Percentiles rank a stretch among this genome's conserved stretches.
Evolutionary conservation across 2,888 invertebrate genomes (phyloP).

Genomic region (Drosophila prolongata): DNA sequence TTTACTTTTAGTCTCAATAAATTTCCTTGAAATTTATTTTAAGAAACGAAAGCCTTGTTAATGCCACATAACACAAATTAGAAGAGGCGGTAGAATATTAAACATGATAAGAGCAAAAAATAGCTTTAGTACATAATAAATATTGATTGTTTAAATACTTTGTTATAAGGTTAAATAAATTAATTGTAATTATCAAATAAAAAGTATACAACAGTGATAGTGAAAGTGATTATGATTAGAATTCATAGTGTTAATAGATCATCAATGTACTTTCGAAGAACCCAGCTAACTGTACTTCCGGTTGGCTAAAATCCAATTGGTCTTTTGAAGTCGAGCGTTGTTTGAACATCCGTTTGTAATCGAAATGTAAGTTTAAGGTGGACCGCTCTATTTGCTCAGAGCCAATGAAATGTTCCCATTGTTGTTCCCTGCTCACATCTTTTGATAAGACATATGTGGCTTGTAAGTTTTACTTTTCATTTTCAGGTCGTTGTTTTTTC

Average conservation of each 20-base stretch:
- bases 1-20: no score
- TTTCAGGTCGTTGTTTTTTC: constrained; percentile 18
- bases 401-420: constrained; percentile 49
- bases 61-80: background rate
- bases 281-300: constrained; percentile 14
- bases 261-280: background rate
- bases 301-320: background rate
- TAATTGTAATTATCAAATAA: no score
- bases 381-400: constrained; percentile 48
- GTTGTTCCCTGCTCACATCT: constrained; percentile 24
- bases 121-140: background rate
- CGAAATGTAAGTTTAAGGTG: constrained; percentile 19
- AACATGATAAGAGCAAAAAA: no score
- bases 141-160: background rate
- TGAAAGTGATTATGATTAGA: no score
- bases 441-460: constrained; percentile 56
- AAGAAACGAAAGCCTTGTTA: background rate
- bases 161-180: no score
- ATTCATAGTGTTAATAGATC: no score
- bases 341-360: constrained; percentile 15
- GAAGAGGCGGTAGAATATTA: background rate
- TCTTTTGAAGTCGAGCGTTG: constrained; percentile 8
- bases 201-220: no score
- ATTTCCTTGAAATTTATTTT: background rate
- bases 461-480: constrained; percentile 48